Evolutionary conservation across 2,888 invertebrate species (phyloP).

Genomic region (Cryptus viduatorius): DNA sequence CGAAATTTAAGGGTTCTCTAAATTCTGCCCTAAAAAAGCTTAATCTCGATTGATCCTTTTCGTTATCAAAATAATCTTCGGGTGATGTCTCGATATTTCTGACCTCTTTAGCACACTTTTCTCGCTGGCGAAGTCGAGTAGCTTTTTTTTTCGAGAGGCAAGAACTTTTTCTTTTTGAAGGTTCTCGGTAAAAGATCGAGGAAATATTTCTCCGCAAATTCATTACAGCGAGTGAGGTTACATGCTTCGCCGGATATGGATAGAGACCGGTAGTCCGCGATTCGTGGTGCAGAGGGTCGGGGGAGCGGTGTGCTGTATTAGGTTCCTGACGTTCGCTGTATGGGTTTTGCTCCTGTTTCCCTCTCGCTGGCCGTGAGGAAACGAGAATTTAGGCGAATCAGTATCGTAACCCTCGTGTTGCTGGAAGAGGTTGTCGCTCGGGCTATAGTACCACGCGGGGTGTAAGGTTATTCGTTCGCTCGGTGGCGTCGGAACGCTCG

Average conservation of each 20-base stretch:
- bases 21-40: too few relatives aligned
- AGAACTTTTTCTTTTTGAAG: not conserved
- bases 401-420: slow-evolving; percentile 70
- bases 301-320: not conserved
- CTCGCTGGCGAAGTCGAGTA: too few relatives aligned
- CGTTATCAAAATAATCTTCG: too few relatives aligned
- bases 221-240: slow-evolving; percentile 41
- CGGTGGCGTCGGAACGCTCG: slow-evolving; percentile 73
- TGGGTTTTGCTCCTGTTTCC: slow-evolving; percentile 27
- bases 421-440: slow-evolving; percentile 52
- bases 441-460: slow-evolving; percentile 58
- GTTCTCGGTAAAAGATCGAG: not conserved
- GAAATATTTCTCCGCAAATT: slow-evolving; percentile 40
- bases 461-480: slow-evolving; percentile 80
- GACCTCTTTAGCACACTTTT: too few relatives aligned
- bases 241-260: not conserved
- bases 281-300: not conserved
- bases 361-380: slow-evolving; percentile 53
- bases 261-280: not conserved
- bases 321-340: slow-evolving; percentile 1
- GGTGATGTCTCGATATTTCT: too few relatives aligned
- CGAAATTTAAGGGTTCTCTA: too few relatives aligned
- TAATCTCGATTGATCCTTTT: too few relatives aligned
- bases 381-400: slow-evolving; percentile 76
- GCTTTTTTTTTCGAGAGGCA: too few relatives aligned